phyloP scores from a whole-genome alignment of 2,113 vertebrate genomes.

The Colistium nudipinnis region DNA sequence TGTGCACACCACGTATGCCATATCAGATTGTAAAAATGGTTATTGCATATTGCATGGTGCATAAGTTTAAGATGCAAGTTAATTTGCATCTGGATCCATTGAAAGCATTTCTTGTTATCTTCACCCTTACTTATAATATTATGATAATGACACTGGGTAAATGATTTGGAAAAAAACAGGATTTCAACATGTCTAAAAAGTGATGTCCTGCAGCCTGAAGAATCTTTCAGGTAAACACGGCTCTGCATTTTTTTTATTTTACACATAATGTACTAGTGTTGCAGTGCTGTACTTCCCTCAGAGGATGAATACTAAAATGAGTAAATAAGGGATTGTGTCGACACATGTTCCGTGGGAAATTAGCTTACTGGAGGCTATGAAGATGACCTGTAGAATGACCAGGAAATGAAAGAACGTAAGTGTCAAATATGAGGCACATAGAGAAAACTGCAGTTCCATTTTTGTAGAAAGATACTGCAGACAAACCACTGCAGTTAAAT shows the following conservation, averaged over 20 bases:
- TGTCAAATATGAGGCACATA: not conserved
- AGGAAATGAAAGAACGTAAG: not conserved
- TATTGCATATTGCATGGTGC: too few relatives aligned
- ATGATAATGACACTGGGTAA: not conserved
- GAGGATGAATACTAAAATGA: not conserved
- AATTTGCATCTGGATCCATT: too few relatives aligned
- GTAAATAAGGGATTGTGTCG: not conserved
- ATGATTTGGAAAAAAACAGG: too few relatives aligned
- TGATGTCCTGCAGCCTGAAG: slow-evolving; percentile 5
- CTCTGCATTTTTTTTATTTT: not conserved
- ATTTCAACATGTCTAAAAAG: not conserved
- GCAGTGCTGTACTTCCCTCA: not conserved
- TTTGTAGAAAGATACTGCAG: slow-evolving; percentile 13
- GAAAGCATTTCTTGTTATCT: too few relatives aligned
- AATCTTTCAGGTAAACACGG: not conserved
- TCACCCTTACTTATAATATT: too few relatives aligned
- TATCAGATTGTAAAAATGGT: too few relatives aligned
- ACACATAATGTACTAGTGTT: not conserved
- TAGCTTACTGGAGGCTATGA: too few relatives aligned
- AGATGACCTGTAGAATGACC: not conserved
- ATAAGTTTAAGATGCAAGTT: too few relatives aligned
- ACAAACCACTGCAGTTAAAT: slow-evolving; percentile 9
- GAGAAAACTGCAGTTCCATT: slow-evolving; percentile 13
- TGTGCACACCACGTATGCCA: too few relatives aligned
- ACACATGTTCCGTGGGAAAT: too few relatives aligned